phyloP scores from a whole-genome alignment of 2,888 invertebrate genomes.

The Augiades crinisus region DNA sequence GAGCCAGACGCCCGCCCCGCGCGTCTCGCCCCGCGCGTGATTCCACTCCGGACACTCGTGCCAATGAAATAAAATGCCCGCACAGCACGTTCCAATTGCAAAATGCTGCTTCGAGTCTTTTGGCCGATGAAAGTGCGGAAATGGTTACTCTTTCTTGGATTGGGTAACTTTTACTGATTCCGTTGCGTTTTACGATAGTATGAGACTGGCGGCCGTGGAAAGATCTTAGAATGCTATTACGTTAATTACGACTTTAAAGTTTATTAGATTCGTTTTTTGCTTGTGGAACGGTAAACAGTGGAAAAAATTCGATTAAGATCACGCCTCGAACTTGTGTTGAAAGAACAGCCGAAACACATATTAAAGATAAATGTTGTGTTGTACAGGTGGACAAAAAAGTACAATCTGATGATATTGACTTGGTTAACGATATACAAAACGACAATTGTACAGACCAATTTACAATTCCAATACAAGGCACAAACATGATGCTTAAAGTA shows the following conservation, averaged over 20 bases:
- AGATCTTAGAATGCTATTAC: too few species aligned
- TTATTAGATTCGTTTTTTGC: too few species aligned
- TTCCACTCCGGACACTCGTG: constrained; percentile 69
- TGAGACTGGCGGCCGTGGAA: not conserved
- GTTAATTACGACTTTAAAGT: too few species aligned
- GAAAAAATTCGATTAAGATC: too few species aligned
- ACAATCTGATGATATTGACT: constrained; percentile 31
- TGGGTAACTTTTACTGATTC: constrained; percentile 1
- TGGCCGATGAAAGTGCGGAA: constrained; percentile 64
- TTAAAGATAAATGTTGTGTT: too few species aligned
- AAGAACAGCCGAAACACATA: too few species aligned
- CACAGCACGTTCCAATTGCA: constrained; percentile 76
- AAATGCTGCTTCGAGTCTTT: constrained; percentile 59
- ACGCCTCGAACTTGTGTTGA: too few species aligned
- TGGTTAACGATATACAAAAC: constrained; percentile 16
- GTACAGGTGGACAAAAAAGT: constrained; percentile 34
- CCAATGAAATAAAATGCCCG: constrained; percentile 74
- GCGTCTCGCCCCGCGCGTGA: constrained; percentile 47
- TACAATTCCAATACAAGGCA: constrained; percentile 65
- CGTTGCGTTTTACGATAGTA: constrained; percentile 7
- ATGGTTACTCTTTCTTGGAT: constrained; percentile 43
- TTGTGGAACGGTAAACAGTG: too few species aligned
- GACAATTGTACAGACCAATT: constrained; percentile 43
- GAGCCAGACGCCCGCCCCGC: constrained; percentile 48
- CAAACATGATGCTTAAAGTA: constrained; percentile 68